Evolutionary conservation across 2,888 invertebrate species (phyloP).

Genomic region (Mythimna lalbum): DNA sequence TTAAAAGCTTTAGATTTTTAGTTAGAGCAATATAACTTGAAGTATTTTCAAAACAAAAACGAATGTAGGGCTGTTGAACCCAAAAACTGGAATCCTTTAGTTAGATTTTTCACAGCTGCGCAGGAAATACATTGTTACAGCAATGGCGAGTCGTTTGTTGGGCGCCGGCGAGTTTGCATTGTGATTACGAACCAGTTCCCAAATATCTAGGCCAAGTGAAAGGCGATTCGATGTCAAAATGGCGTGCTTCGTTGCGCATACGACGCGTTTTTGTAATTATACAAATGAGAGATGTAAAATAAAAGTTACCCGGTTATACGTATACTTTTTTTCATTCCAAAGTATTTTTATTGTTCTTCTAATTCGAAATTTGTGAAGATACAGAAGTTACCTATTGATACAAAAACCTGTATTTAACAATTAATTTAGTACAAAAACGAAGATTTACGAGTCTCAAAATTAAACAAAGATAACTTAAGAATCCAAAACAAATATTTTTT

Average conservation of each 20-base stretch:
- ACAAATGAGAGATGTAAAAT: slow-evolving; percentile 45
- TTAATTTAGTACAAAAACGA: neutral
- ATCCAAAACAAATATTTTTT: neutral
- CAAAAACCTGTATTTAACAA: neutral
- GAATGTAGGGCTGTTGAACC: slow-evolving; percentile 43
- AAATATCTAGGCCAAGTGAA: slow-evolving; percentile 90
- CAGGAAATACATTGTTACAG: slow-evolving; percentile 76
- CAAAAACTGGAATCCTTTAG: slow-evolving; percentile 43
- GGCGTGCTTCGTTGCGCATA: slow-evolving; percentile 74
- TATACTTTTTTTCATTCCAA: neutral
- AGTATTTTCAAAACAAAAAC: slow-evolving; percentile 37
- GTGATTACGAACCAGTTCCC: slow-evolving; percentile 87
- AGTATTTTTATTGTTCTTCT: neutral
- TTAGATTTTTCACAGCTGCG: slow-evolving; percentile 72
- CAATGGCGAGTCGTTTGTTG: slow-evolving; percentile 68
- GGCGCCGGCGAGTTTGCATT: slow-evolving; percentile 75
- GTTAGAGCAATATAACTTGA: neutral
- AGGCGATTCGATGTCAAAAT: slow-evolving; percentile 86
- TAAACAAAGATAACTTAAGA: neutral
- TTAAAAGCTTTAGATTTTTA: slow-evolving; percentile 10
- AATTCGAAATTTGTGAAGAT: neutral
- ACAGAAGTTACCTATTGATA: neutral
- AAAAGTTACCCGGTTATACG: neutral
- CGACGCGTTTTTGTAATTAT: slow-evolving; percentile 66
- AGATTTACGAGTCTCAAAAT: neutral